Base-by-base conservation (phyloP, 2,113 vertebrate genomes). In the Craseonycteris thonglongyai region DNA sequence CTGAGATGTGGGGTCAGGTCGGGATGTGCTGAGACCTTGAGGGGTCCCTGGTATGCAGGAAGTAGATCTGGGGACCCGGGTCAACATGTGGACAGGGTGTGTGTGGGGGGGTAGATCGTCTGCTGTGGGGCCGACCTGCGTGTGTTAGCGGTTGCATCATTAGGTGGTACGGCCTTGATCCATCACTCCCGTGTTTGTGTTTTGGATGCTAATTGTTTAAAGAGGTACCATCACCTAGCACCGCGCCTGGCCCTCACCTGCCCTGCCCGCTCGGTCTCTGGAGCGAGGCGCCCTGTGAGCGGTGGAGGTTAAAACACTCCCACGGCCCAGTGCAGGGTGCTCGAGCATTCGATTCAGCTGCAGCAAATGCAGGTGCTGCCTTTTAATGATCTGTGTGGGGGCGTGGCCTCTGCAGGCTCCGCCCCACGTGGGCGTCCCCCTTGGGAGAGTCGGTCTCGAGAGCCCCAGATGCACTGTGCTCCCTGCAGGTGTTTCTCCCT, bases 81-180 rank as follows among this genome's bases (percentile, higher is more conserved):
- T n/a, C 42, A 3, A 5, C 16, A 10, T 61, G 2, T 11, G 66
- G 49, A n/a, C n/a, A n/a, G n/a, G n/a, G n/a, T n/a, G n/a, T n/a
- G 76, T 3, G 5, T 5, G 19, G 54, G 9, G 49, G 18, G 4
- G 13, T 9, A 1, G 89, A 5, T 7, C 7, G 22, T 11, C 81
- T 58, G n/a, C 78, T 1, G 24, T 3, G 35, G 40, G 16, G 76
- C 49, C 4, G 6, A 21, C 38, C 72, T 4, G 24, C 3, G 45
- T 19, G 22, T 3, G 63, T 42, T 6, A 1, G 14, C 1, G 0
- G 15, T 12, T 4, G 7, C 0, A 0, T 7, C 1, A 0, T 51
- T 14, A 30, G 0, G 26, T 1, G 13, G 33, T 2, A 4, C 0
- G 13, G 18, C 11, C 12, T 7, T 13, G n/a, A 54, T 22, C 76